A percentile compares a stretch with the other conserved stretches of the same genome.
These are phyloP conservation scores for Otus sunia DNA, from an alignment of 2,113 vertebrate genomes.

Conservation along the genomic window DNA sequence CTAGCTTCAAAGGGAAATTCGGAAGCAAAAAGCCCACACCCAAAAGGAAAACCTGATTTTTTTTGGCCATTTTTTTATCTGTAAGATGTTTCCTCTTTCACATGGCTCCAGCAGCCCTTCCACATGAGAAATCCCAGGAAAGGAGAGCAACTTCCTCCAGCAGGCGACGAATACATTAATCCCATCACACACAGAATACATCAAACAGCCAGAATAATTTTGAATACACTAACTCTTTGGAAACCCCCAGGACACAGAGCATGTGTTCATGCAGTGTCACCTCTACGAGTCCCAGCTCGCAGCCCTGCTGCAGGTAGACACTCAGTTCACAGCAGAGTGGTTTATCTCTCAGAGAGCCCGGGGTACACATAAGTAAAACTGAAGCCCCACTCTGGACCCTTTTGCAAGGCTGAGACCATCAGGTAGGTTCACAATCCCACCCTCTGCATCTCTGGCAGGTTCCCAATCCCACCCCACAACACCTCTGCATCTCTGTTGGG, in stretches of 20 bases:
- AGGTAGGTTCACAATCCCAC: neutral
- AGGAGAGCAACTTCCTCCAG: slow-evolving; percentile 23
- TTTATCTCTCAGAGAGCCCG: neutral
- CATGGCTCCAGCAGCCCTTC: neutral
- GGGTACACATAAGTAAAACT: fast-evolving
- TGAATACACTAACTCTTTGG: neutral
- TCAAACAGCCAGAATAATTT: neutral
- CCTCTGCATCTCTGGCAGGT: neutral
- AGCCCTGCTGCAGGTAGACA: neutral
- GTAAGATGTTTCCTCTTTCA: slow-evolving; percentile 26
- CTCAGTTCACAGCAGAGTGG: neutral
- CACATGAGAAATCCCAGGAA: slow-evolving; percentile 38
- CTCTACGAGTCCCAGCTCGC: fast-evolving
- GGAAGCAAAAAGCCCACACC: slow-evolving; percentile 13
- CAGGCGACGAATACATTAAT: neutral
- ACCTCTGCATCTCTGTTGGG: neutral
- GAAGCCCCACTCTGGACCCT: neutral
- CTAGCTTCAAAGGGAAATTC: slow-evolving; percentile 31
- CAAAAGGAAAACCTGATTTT: neutral
- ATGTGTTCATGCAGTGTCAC: neutral
- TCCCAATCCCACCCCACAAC: neutral
- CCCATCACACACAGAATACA: neutral
- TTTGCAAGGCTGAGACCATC: neutral
- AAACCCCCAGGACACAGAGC: neutral
- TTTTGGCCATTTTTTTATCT: neutral